Percentiles rank a stretch among this genome's conserved stretches.
These are phyloP conservation scores for Glossophaga mutica DNA, from an alignment of 2,797 vertebrate species.

Conservation along the genomic window DNA sequence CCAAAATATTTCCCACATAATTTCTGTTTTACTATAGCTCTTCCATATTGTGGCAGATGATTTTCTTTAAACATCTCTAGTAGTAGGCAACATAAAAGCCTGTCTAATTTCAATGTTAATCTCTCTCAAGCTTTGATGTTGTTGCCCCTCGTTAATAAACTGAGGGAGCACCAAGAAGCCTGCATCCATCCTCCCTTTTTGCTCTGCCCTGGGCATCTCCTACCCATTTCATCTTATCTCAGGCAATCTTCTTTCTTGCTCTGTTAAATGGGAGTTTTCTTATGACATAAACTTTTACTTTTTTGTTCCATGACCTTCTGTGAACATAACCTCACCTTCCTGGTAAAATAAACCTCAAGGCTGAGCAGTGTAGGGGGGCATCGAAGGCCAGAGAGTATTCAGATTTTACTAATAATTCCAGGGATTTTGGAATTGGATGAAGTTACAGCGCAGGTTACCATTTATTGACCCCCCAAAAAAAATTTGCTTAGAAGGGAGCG, in stretches of 20 bases:
- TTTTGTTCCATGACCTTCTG: background rate
- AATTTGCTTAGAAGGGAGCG: background rate
- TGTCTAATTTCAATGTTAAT: background rate
- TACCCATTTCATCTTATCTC: background rate
- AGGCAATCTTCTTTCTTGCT: background rate
- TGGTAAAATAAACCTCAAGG: background rate
- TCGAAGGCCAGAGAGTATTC: background rate
- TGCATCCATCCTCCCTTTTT: background rate
- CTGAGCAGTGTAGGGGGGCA: background rate
- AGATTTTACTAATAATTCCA: background rate
- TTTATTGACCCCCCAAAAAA: background rate
- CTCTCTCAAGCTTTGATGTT: background rate
- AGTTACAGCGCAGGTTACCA: background rate
- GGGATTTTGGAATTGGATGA: background rate
- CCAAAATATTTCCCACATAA: background rate
- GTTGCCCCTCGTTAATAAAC: background rate
- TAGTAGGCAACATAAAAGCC: background rate
- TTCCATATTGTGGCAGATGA: background rate
- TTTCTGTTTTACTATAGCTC: background rate
- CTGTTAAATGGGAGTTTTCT: background rate
- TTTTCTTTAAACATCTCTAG: background rate
- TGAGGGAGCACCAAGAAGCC: background rate
- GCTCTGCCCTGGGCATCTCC: background rate
- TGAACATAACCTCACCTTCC: background rate
- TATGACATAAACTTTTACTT: background rate